phyloP scores from a whole-genome alignment of 1,140 invertebrate species.

The Drusus annulatus region DNA sequence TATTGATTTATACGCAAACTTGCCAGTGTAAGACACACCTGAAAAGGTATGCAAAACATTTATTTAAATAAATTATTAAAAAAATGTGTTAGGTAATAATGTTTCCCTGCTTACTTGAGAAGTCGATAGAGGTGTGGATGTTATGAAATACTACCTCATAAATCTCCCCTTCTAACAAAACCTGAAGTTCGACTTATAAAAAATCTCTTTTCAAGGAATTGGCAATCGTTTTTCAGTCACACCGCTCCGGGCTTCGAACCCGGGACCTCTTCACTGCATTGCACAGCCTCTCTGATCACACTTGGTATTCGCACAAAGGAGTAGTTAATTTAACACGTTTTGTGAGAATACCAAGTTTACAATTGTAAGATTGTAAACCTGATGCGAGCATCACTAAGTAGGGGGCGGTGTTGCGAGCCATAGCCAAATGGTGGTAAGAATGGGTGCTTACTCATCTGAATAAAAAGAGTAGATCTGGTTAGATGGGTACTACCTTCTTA shows the following conservation, averaged over 20 bases:
- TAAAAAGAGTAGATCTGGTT: too few species aligned
- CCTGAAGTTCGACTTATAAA: background rate
- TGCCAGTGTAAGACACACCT: too few species aligned
- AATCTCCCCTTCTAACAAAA: background rate
- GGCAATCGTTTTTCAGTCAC: constrained; percentile 1
- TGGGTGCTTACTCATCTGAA: background rate
- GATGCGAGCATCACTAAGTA: background rate
- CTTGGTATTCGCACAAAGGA: background rate
- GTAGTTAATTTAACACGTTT: constrained; percentile 3
- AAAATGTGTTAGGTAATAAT: too few species aligned
- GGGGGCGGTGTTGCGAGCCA: background rate
- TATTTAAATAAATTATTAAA: too few species aligned
- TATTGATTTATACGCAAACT: too few species aligned
- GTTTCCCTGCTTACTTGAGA: too few species aligned
- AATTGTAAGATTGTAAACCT: constrained; percentile 1
- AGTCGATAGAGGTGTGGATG: too few species aligned
- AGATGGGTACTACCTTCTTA: too few species aligned
- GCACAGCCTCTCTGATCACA: too few species aligned
- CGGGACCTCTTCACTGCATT: background rate
- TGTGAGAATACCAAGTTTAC: background rate
- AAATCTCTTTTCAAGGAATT: background rate
- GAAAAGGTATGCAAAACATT: too few species aligned
- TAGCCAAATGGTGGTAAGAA: constrained; percentile 1
- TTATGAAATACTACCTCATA: too few species aligned
- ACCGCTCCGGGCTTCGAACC: background rate